These are phyloP conservation scores for Drosophila rellima DNA, from an alignment of 2,888 invertebrate genomes.

Conservation along the genomic window DNA sequence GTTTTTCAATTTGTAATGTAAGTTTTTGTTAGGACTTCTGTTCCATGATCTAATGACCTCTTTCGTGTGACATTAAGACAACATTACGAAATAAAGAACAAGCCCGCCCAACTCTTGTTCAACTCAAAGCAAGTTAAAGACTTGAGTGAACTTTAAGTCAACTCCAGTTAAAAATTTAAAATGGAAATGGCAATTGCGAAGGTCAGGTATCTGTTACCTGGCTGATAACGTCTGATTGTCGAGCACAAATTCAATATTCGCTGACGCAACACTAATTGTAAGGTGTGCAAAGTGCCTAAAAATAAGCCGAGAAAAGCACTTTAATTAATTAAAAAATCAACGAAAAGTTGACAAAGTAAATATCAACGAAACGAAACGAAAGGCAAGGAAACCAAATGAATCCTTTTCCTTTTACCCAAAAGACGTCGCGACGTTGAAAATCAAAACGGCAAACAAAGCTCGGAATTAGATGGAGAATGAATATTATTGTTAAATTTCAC, in stretches of 20 bases:
- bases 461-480: slow-evolving; percentile 59
- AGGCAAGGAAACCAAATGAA: slow-evolving; percentile 32
- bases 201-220: slow-evolving; percentile 27
- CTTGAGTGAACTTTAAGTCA: slow-evolving; percentile 46
- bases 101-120: background rate
- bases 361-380: slow-evolving; percentile 24
- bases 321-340: slow-evolving; percentile 73
- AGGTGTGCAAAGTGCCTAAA: slow-evolving; percentile 58
- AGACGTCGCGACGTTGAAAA: slow-evolving; percentile 35
- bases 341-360: slow-evolving; percentile 59
- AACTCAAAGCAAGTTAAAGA: slow-evolving; percentile 21
- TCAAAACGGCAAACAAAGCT: slow-evolving; percentile 73
- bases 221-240: slow-evolving; percentile 39
- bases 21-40: slow-evolving; percentile 37
- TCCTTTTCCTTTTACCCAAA: slow-evolving; percentile 49
- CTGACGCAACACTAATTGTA: slow-evolving; percentile 69
- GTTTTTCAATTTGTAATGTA: slow-evolving; percentile 74
- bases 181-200: slow-evolving; percentile 28
- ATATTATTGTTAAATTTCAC: slow-evolving; percentile 72
- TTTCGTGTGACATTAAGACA: slow-evolving; percentile 42
- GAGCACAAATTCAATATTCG: slow-evolving; percentile 66
- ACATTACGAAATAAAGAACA: slow-evolving; percentile 10
- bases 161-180: slow-evolving; percentile 23
- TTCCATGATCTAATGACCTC: slow-evolving; percentile 68
- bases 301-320: slow-evolving; percentile 76